Percentiles rank a stretch among this genome's conserved stretches.
Evolutionary conservation across 1,140 invertebrate species (phyloP).

Genomic region (Macrocentrus cingulum): DNA sequence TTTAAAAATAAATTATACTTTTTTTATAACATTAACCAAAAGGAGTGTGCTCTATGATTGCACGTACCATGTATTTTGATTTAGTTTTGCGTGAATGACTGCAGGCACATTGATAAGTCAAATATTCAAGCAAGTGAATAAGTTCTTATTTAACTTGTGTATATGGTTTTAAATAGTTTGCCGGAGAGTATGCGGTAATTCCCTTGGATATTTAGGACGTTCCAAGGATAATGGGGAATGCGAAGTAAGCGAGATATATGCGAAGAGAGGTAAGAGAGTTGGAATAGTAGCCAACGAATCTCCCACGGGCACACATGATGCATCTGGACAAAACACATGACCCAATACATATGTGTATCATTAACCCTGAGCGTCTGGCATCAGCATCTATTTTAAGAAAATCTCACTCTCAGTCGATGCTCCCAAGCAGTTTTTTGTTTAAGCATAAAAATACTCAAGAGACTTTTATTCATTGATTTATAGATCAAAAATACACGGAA

Average conservation of each 20-base stretch:
- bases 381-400: slow-evolving; percentile 51
- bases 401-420: slow-evolving; percentile 38
- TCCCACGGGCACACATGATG: slow-evolving; percentile 25
- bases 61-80: too few relatives aligned
- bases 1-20: too few relatives aligned
- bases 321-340: slow-evolving; percentile 14
- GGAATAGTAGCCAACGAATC: background rate
- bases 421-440: slow-evolving; percentile 20
- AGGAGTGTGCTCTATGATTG: too few relatives aligned
- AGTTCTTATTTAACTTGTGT: too few relatives aligned
- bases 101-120: too few relatives aligned
- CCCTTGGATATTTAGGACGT: background rate
- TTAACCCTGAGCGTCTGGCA: slow-evolving; percentile 36
- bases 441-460: slow-evolving; percentile 1
- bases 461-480: background rate
- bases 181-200: too few relatives aligned
- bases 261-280: slow-evolving; percentile 1
- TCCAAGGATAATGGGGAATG: background rate
- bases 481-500: too few relatives aligned
- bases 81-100: too few relatives aligned
- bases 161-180: too few relatives aligned
- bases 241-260: background rate
- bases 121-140: too few relatives aligned
- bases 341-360: slow-evolving; percentile 32
- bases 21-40: too few relatives aligned